Conservation (phyloP, 2,888 invertebrate genomes). For the Chromoteleia sp. region DNA sequence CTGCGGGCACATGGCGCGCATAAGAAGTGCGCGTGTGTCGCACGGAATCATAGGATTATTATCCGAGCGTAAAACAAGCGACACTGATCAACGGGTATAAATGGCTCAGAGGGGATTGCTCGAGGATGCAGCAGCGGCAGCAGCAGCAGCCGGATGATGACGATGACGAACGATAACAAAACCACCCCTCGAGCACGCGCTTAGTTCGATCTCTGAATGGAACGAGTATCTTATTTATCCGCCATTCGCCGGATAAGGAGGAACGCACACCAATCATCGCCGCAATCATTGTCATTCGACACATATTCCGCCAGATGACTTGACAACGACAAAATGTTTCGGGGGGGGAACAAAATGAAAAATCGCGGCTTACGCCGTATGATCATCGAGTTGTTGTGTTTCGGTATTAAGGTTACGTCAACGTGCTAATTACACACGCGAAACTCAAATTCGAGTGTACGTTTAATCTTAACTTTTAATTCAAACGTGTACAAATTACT, state of each 20-base stretch:
- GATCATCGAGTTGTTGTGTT: no score
- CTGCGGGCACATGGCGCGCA: constrained; percentile 23
- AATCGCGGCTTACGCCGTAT: no score
- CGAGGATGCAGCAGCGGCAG: constrained; percentile 56
- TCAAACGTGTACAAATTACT: no score
- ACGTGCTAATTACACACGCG: no score
- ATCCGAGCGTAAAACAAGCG: constrained; percentile 75
- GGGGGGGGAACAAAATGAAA: no score
- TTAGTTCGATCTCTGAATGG: constrained; percentile 77
- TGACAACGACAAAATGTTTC: constrained; percentile 5
- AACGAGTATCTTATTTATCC: constrained; percentile 78
- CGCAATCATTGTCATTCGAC: constrained; percentile 24
- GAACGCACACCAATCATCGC: constrained; percentile 39
- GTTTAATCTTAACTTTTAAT: no score
- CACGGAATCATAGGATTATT: constrained; percentile 66
- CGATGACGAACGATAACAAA: constrained; percentile 74
- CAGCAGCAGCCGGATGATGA: constrained; percentile 55
- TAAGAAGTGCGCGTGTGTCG: constrained; percentile 8
- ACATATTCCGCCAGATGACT: constrained; percentile 10
- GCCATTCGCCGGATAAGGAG: constrained; percentile 70
- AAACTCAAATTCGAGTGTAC: no score
- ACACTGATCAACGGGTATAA: constrained; percentile 72
- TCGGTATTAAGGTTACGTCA: no score
- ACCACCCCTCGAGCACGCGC: constrained; percentile 73
- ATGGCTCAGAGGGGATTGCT: constrained; percentile 73